A percentile compares a stretch with the other conserved stretches of the same genome.
These are phyloP conservation scores for Apotomis turbidana DNA, from an alignment of 2,888 invertebrate species.

Conservation along the genomic window DNA sequence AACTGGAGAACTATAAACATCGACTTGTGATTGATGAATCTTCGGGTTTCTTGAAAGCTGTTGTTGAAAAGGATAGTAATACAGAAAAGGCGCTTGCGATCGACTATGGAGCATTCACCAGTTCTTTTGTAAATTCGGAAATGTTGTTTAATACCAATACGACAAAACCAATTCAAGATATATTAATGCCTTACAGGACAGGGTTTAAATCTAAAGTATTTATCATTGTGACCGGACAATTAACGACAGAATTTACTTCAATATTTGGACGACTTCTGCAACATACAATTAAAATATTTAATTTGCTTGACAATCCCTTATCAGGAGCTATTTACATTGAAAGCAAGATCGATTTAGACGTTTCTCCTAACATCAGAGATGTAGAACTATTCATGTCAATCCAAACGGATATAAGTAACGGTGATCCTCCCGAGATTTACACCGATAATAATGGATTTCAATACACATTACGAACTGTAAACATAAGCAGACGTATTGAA, in stretches of 20 bases:
- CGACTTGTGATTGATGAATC: conserved; percentile 91
- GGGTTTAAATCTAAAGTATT: conserved; percentile 82
- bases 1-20: conserved; percentile 91
- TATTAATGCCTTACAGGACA: conserved; percentile 87
- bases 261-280: conserved; percentile 90
- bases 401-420: conserved; percentile 91
- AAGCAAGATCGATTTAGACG: conserved; percentile 92
- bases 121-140: conserved; percentile 94
- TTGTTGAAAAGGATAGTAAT: conserved; percentile 84
- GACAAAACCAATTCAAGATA: conserved; percentile 90
- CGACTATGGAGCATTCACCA: conserved; percentile 93
- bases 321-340: conserved; percentile 90
- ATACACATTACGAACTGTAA: conserved; percentile 89
- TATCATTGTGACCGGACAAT: conserved; percentile 91
- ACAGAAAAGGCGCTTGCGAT: conserved; percentile 68
- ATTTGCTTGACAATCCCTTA: conserved; percentile 85
- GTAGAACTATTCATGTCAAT: conserved; percentile 95
- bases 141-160: conserved; percentile 97
- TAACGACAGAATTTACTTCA: conserved; percentile 92
- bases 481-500: conserved; percentile 92
- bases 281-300: conserved; percentile 91
- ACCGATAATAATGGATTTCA: conserved; percentile 97
- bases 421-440: conserved; percentile 90
- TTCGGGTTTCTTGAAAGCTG: conserved; percentile 91
- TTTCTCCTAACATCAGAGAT: conserved; percentile 92